phyloP scores from a whole-genome alignment of 2,797 vertebrate genomes.

The Arrhamphus sclerolepis region DNA sequence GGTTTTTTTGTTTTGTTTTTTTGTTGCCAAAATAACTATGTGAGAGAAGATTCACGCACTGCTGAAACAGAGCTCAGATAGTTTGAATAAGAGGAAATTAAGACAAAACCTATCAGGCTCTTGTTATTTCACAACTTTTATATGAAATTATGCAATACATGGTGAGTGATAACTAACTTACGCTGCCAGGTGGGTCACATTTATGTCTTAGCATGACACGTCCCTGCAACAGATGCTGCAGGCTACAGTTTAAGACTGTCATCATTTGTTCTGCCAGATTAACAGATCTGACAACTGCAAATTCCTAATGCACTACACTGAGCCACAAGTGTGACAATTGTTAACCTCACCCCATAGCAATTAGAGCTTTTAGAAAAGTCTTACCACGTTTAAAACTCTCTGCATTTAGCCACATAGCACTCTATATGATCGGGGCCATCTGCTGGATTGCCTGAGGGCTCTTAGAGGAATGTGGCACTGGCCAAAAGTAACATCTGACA shows the following conservation, averaged over 20 bases:
- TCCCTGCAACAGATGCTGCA: constrained; percentile 47
- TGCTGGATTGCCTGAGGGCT: constrained; percentile 51
- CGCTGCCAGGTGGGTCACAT: constrained; percentile 26
- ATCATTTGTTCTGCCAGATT: constrained; percentile 44
- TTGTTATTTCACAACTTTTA: constrained; percentile 64
- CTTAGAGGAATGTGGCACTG: constrained; percentile 40
- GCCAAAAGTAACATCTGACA: constrained; percentile 43
- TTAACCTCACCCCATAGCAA: constrained; percentile 18
- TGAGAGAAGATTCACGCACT: constrained; percentile 58
- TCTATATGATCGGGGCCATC: constrained; percentile 57
- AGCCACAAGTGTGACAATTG: constrained; percentile 28
- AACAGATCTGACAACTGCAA: constrained; percentile 52
- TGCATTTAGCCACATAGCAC: constrained; percentile 40
- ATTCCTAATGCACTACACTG: constrained; percentile 33
- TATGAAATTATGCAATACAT: constrained; percentile 18
- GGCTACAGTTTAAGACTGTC: constrained; percentile 32
- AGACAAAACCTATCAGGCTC: constrained; percentile 54
- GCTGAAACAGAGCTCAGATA: constrained; percentile 56
- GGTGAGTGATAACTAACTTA: constrained; percentile 42
- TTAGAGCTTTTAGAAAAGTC: constrained; percentile 38
- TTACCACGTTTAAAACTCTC: constrained; percentile 21
- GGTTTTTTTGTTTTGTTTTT: constrained; percentile 37
- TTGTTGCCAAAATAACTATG: constrained; percentile 48
- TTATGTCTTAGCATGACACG: constrained; percentile 35
- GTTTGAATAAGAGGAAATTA: constrained; percentile 64